Conservation (phyloP, 2,113 vertebrate species). For the Apaloderma vittatum region DNA sequence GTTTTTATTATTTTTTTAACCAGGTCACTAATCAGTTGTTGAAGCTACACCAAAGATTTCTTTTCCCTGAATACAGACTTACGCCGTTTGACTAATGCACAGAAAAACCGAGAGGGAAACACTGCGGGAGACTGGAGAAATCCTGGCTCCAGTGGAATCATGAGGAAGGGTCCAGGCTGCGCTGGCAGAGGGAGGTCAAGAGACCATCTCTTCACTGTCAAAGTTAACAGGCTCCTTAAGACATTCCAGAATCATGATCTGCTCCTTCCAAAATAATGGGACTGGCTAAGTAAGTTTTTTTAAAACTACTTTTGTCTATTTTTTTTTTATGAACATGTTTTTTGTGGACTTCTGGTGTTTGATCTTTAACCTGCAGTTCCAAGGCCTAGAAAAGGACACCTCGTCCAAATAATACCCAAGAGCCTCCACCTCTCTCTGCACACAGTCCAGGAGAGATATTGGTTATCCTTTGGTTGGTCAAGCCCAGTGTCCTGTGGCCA, state of each 20-base stretch:
- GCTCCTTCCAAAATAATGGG: background rate
- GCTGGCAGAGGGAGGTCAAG: accelerated
- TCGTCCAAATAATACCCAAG: background rate
- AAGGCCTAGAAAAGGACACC: background rate
- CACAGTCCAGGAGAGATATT: background rate
- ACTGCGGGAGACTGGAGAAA: background rate
- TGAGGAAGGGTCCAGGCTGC: background rate
- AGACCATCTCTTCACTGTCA: background rate
- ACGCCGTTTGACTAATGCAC: background rate
- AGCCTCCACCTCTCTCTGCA: background rate
- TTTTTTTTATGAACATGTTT: background rate
- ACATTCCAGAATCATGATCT: background rate
- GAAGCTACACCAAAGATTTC: background rate
- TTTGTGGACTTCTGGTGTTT: too few species aligned
- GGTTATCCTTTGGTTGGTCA: background rate
- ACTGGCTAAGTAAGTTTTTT: background rate
- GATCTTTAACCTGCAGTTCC: background rate
- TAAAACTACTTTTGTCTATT: background rate
- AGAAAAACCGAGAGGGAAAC: background rate
- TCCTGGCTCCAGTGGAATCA: background rate
- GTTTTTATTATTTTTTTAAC: background rate
- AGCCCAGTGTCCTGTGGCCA: background rate
- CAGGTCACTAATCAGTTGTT: background rate
- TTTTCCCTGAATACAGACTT: background rate
- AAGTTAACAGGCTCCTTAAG: background rate